Conservation (phyloP, 1,140 invertebrate species). For the Drosophila melanica region DNA sequence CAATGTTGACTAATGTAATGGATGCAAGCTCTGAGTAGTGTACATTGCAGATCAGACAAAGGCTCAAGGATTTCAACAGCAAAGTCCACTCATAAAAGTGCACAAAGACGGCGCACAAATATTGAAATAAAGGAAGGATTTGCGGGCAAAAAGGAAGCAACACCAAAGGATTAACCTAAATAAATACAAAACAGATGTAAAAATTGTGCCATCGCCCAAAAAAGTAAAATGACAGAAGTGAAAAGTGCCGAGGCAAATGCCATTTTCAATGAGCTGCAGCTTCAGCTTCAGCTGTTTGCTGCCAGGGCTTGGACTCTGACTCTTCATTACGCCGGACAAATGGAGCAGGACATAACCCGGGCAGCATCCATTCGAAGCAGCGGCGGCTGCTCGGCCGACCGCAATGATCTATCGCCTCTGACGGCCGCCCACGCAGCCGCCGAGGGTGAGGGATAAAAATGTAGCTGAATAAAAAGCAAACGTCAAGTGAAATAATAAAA, state of each 20-base stretch:
- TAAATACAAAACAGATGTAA: slow-evolving; percentile 77
- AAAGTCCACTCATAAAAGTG: slow-evolving; percentile 61
- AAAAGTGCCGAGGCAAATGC: slow-evolving; percentile 45
- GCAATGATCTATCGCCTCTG: slow-evolving; percentile 75
- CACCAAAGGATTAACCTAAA: slow-evolving; percentile 75
- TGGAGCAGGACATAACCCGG: slow-evolving; percentile 28
- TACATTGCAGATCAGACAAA: slow-evolving; percentile 62
- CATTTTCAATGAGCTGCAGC: slow-evolving; percentile 59
- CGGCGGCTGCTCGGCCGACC: slow-evolving; percentile 54
- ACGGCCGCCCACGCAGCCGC: slow-evolving; percentile 1
- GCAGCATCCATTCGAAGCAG: slow-evolving; percentile 11
- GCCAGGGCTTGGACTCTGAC: slow-evolving; percentile 21
- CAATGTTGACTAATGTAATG: slow-evolving; percentile 63
- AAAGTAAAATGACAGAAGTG: slow-evolving; percentile 7
- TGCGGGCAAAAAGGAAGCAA: slow-evolving; percentile 36
- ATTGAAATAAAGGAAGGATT: slow-evolving; percentile 73
- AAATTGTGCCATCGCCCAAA: slow-evolving; percentile 60
- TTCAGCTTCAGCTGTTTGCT: slow-evolving; percentile 17
- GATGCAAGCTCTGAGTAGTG: slow-evolving; percentile 41
- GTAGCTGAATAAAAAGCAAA: slow-evolving; percentile 46
- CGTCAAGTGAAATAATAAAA: slow-evolving; percentile 69
- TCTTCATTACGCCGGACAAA: slow-evolving; percentile 45
- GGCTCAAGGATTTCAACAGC: slow-evolving; percentile 44
- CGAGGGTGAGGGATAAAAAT: slow-evolving; percentile 40
- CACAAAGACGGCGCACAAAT: slow-evolving; percentile 67